Base-by-base conservation (phyloP, 2,797 vertebrate genomes). In the Ctenochaetus hawaiiensis region DNA sequence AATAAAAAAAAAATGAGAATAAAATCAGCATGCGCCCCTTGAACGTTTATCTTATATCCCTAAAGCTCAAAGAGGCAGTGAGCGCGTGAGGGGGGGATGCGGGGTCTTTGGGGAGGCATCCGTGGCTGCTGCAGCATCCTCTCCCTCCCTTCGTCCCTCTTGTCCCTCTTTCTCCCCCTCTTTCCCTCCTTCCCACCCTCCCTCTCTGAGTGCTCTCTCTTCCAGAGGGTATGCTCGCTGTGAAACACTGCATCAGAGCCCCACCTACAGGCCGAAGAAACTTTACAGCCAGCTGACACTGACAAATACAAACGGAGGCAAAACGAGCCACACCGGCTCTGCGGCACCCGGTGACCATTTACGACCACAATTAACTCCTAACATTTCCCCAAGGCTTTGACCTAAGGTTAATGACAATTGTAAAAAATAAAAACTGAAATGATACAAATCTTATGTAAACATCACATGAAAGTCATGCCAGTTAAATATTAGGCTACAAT, bases 191-290 rank as follows among this genome's bases (percentile, higher is more conserved):
- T 49, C 26, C 41, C 51, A n/a, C n/a, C 17, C 5, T 44, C 45
- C 37, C 59, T 48, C 62, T n/a, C 67, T 69, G 39, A 59, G 52
- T 41, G 67, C 63, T 72, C 67, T 77, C 56, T 11, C 72, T 64
- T 67, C 67, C 71, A 71, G 9, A 59, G 76, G 45, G 77, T 43
- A 49, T 72, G 67, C 67, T 67, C 5, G 43, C 79, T 88, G 82
- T 90, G 86, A 95, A 96, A 94, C 89, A 88, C 94, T 95, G 95
- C 94, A 94, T 90, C 90, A 93, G 86, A 95, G 94, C 94, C 77
- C 95, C 95, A 93, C 94, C 95, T 95, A 92, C 94, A 96, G 95
- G 95, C 80, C 71, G 23, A 18, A 82, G 34, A 66, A 75, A 76
- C 87, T 64, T 70, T 3, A 78, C 87, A 78, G 64, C 77, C 67